phyloP scores from a whole-genome alignment of 2,888 invertebrate species.

The Syrphus vitripennis region DNA sequence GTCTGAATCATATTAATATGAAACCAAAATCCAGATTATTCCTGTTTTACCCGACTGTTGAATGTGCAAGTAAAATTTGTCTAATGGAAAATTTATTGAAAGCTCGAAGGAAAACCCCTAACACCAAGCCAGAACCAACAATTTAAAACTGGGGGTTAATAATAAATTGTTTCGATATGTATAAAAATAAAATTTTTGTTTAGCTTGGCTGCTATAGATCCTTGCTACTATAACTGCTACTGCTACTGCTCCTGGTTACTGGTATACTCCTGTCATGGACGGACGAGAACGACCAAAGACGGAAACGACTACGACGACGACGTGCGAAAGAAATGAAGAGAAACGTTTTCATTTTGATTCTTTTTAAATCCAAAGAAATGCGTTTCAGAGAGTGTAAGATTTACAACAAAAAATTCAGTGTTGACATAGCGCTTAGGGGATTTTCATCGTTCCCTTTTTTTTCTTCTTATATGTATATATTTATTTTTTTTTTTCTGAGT shows the following conservation, averaged over 20 bases:
- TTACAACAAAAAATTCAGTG: slow-evolving; percentile 49
- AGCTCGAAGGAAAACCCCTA: slow-evolving; percentile 49
- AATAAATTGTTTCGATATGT: slow-evolving; percentile 69
- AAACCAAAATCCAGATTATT: background rate
- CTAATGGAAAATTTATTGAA: slow-evolving; percentile 69
- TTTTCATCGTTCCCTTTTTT: slow-evolving; percentile 36
- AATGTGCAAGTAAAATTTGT: slow-evolving; percentile 51
- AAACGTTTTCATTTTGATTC: slow-evolving; percentile 64
- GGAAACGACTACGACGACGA: background rate
- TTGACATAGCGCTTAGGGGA: slow-evolving; percentile 68
- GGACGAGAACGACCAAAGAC: slow-evolving; percentile 13
- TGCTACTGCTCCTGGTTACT: background rate
- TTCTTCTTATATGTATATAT: no score
- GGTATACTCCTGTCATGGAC: slow-evolving; percentile 8
- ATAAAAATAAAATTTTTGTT: slow-evolving; percentile 48
- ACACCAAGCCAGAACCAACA: slow-evolving; percentile 37
- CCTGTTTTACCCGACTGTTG: slow-evolving; percentile 27
- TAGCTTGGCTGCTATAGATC: background rate
- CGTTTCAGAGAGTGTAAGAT: slow-evolving; percentile 58
- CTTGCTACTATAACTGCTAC: background rate
- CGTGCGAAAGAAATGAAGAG: slow-evolving; percentile 53
- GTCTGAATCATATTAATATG: background rate
- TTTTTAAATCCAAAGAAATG: slow-evolving; percentile 67
- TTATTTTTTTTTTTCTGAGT: slow-evolving; percentile 14
- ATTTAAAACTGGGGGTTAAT: slow-evolving; percentile 54